A percentile compares a stretch with the other conserved stretches of the same genome.
Evolutionary conservation across 1,140 invertebrate species (phyloP).

Genomic region (Planococcus citri): DNA sequence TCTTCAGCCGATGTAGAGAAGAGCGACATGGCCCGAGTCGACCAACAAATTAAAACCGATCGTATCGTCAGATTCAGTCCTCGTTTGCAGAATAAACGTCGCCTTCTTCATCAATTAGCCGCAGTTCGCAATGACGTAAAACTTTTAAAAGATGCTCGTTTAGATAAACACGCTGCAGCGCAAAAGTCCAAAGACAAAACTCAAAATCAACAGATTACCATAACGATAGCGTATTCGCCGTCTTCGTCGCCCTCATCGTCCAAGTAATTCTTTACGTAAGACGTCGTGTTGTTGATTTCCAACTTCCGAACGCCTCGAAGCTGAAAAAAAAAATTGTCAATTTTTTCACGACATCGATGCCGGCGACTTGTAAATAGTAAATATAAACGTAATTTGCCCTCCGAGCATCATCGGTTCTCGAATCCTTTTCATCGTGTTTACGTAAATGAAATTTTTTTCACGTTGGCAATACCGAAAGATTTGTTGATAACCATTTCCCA

Average conservation of each 20-base stretch:
- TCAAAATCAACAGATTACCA: neutral
- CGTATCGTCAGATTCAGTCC: neutral
- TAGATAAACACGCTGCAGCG: no score
- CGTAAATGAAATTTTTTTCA: no score
- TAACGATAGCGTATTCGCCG: neutral
- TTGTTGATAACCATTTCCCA: no score
- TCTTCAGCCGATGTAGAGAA: neutral
- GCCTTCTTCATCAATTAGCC: no score
- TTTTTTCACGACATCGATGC: no score
- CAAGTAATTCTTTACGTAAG: neutral
- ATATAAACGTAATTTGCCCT: no score
- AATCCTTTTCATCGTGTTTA: no score
- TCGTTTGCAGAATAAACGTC: neutral
- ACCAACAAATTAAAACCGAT: neutral
- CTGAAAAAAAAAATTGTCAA: neutral
- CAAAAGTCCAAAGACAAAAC: neutral
- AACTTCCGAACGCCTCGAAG: neutral
- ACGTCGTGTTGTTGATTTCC: neutral
- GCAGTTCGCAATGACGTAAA: neutral
- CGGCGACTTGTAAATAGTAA: no score
- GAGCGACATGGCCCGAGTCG: neutral
- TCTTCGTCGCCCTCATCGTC: neutral
- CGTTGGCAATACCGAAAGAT: no score
- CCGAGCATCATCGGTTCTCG: no score
- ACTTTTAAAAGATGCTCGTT: no score